Evolutionary conservation across 92 coral and sea anemone genomes (phyloP), one percentile per base, ranked within the genome.

Genomic region (Paragorgia papillata): DNA sequence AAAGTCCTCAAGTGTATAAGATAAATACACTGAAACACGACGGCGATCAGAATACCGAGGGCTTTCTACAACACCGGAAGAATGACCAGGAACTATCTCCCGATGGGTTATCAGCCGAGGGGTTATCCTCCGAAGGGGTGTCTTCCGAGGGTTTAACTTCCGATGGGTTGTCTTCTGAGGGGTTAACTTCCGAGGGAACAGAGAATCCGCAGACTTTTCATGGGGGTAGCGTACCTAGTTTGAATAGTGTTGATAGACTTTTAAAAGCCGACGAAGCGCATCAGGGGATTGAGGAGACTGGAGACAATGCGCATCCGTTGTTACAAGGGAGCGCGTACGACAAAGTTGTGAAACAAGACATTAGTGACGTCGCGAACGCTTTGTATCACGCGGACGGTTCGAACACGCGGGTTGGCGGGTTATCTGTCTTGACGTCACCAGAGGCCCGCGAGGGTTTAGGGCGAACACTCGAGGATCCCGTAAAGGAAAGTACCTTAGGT

Each of bases 1-100:
- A 70, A 53, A 70, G 62, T 18, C 77, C 77, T 30, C 77, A 70
- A 32, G 77, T 70, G 44, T 70, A 70, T 33, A 70, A 70, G 51
- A 53, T 70, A 35, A 70, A 34, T 21, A 10, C 77, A 20, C 62
- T 70, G 14, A 32, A 32, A 15, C 22, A 70, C 22, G 77, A 70
- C 57, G 19, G 77, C 26, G 77, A 70, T 19, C 77, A 54, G 51
- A 70, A 33, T 34, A 26, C 77, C 48, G 62, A n/a, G 77, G 77
- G 51, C 15, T 70, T 19, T 26, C 39, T 49, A 10, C 62, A 70
- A 26, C 62, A 70, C 46, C 62, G 49, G 77, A 50, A 27, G 0
- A 70, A 70, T 24, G 29, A 3, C 20, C 20, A 68, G 22, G 62
- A 27, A 12, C 18, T 53, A 51, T 21, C 29, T 9, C 2, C 77